Conservation (phyloP, 1,140 invertebrate species). For the Sarcophaga bullata region DNA sequence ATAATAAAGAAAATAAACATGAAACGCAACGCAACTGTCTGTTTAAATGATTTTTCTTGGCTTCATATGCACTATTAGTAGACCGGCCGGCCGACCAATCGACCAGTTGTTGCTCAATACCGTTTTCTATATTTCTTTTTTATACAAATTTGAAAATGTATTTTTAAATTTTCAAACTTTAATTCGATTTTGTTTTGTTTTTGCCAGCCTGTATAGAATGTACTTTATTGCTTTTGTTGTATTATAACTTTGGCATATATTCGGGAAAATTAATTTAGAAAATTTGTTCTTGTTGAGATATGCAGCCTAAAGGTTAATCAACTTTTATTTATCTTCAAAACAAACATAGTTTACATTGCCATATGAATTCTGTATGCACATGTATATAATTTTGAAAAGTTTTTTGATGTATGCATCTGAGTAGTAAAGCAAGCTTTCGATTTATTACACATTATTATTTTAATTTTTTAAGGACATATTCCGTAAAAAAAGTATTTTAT, state of each 20-base stretch:
- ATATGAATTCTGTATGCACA: too few species aligned
- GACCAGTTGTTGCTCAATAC: neutral
- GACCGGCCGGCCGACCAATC: neutral
- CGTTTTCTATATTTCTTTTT: neutral
- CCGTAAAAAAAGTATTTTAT: too few species aligned
- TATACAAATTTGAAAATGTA: neutral
- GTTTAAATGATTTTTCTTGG: slow-evolving; percentile 29
- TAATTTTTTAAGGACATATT: neutral
- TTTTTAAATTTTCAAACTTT: slow-evolving; percentile 33
- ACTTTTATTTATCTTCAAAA: neutral
- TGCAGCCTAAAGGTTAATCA: slow-evolving; percentile 19
- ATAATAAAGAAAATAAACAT: slow-evolving; percentile 16
- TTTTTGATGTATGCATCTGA: too few species aligned
- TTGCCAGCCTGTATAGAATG: too few species aligned
- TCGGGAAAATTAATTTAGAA: too few species aligned
- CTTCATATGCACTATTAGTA: slow-evolving; percentile 31
- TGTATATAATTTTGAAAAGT: too few species aligned
- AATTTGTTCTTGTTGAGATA: neutral
- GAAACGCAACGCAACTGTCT: slow-evolving; percentile 13
- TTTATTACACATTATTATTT: neutral
- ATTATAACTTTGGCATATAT: too few species aligned
- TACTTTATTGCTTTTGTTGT: neutral
- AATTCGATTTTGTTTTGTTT: neutral
- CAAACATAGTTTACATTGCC: too few species aligned
- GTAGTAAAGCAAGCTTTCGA: too few species aligned